These are phyloP conservation scores for Picathartes gymnocephalus DNA, from an alignment of 2,113 vertebrate genomes.

Conservation along the genomic window DNA sequence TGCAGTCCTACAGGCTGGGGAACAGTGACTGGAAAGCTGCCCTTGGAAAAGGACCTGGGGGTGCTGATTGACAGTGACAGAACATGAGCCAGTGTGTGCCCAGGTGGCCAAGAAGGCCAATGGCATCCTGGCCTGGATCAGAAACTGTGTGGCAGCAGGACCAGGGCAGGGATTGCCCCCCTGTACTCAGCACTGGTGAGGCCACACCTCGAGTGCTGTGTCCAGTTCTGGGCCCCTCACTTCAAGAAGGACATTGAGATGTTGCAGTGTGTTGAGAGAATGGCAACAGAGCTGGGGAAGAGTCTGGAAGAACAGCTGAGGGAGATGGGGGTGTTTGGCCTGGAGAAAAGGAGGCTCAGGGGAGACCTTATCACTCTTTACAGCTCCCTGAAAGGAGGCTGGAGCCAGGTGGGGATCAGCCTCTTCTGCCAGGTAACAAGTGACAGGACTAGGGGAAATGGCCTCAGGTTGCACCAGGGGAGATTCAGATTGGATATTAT, in stretches of 20 bases:
- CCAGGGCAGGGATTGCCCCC: neutral
- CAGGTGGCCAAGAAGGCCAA: neutral
- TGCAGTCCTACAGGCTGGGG: neutral
- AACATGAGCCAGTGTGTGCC: neutral
- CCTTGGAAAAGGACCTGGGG: neutral
- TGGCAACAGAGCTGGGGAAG: neutral
- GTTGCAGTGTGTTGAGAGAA: fast-evolving
- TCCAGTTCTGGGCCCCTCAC: neutral
- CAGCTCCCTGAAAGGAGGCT: neutral
- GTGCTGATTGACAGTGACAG: fast-evolving
- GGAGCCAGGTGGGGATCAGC: fast-evolving
- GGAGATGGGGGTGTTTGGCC: neutral
- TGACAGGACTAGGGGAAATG: neutral
- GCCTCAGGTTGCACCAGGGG: neutral
- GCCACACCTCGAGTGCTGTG: fast-evolving
- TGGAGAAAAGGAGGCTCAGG: neutral
- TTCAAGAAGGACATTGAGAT: neutral
- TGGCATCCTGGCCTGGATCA: neutral
- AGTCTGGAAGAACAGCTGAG: neutral
- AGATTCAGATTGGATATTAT: neutral
- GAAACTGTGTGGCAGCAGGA: neutral
- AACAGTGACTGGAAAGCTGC: neutral
- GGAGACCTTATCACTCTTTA: no score
- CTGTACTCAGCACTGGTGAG: neutral
- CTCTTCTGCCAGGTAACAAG: neutral